A percentile compares a stretch with the other conserved stretches of the same genome.
Evolutionary conservation across 2,113 vertebrate species (phyloP).

Genomic region (Hippolais icterina): DNA sequence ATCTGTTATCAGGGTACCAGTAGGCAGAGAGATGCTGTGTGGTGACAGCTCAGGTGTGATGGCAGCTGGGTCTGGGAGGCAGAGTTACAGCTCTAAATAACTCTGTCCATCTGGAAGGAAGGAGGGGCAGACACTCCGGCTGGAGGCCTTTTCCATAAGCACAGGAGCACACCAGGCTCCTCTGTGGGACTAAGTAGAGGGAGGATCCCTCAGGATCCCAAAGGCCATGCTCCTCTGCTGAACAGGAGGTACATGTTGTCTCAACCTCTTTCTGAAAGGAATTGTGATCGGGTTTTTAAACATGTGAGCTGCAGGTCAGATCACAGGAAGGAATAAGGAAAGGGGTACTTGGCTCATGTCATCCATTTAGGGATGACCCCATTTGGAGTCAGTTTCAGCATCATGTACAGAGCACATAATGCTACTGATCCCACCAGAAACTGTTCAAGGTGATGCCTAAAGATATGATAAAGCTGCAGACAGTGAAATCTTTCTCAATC

Average conservation of each 20-base stretch:
- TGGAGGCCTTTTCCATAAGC: background rate
- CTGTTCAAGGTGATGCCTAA: background rate
- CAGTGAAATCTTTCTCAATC: background rate
- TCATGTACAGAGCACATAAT: background rate
- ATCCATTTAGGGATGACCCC: background rate
- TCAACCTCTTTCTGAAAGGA: background rate
- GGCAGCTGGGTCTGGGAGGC: background rate
- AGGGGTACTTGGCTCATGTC: background rate
- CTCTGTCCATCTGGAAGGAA: background rate
- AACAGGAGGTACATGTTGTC: background rate
- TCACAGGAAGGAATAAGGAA: background rate
- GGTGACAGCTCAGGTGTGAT: background rate
- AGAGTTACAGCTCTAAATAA: fast-evolving
- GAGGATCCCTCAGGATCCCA: background rate
- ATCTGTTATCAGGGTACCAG: background rate
- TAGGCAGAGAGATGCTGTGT: background rate
- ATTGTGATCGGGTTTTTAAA: background rate
- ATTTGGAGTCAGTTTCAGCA: background rate
- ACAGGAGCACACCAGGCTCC: background rate
- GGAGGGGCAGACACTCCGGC: background rate
- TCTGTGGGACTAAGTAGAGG: background rate
- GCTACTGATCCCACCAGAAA: background rate
- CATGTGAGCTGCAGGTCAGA: background rate
- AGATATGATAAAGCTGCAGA: background rate
- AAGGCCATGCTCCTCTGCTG: background rate